Evolutionary conservation across 2,797 vertebrate species (phyloP), one percentile per base, ranked within the genome.

Genomic region (Tolypeutes matacus): DNA sequence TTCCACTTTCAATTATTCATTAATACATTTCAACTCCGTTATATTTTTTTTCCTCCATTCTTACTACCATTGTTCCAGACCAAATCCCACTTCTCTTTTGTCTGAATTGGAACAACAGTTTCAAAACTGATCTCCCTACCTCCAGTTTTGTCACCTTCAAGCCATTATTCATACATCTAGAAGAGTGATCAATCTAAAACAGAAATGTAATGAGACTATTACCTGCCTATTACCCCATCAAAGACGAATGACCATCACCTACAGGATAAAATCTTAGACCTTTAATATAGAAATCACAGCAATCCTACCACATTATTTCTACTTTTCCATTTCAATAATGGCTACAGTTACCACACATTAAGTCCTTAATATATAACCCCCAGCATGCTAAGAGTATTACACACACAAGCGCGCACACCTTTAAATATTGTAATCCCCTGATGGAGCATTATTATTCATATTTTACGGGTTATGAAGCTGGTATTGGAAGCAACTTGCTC

Each of bases 391-490:
- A 83, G 1, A 69, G 11, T 65, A 10, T 70, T n/a, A 36, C 34
- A 70, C 11, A 70, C 56, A 56, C 17, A 56, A 6, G 20, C 56
- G 20, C 18, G 21, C 56, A 56, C 20, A 21, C 20, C 11, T 34
- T 70, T 39, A 21, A 70, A 80, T 31, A 67, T 29, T 49, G 3
- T 65, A 81, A 84, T 27, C 65, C 9, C 14, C 34, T 49, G 27
- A 86, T 82, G 3, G n/a, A 84, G 39, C 92, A 49, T 36, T 75
- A 67, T 64, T 64, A 60, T 62, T 86, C 15, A 34, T 86, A 73
- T 56, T 88, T 91, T 88, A 90, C 3, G 90, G 42, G 90, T 75
- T 93, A 81, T 91, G 73, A 86, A 81, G 46, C 56, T 36, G 3
- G 27, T 36, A 81, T 46, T 86, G 7, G 36, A 93, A 75, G 27